phyloP scores from a whole-genome alignment of 1,140 invertebrate genomes.

The Paramacrobiotus metropolitanus region DNA sequence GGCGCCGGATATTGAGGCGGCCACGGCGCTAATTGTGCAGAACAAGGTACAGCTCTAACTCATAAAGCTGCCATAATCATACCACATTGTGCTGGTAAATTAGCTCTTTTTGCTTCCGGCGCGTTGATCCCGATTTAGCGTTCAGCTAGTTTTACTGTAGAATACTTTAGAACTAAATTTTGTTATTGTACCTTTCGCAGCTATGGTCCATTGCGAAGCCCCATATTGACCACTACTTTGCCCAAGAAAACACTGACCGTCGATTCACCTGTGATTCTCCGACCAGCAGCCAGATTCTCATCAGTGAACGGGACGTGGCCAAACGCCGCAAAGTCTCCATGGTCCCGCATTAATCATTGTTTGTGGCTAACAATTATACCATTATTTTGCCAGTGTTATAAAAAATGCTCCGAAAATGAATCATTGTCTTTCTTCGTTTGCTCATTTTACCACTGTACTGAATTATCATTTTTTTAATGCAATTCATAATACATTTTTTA shows the following conservation, averaged over 20 bases:
- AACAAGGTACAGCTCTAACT: conserved; percentile 22
- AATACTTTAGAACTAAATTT: not conserved
- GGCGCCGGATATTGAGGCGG: conserved; percentile 38
- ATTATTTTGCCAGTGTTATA: too few species aligned
- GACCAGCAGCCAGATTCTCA: not conserved
- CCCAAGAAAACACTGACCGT: not conserved
- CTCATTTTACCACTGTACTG: too few species aligned
- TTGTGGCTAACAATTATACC: too few species aligned
- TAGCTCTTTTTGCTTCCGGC: too few species aligned
- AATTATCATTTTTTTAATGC: too few species aligned
- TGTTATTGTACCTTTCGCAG: conserved; percentile 10
- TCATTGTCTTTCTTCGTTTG: too few species aligned
- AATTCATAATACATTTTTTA: too few species aligned
- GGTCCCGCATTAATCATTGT: too few species aligned
- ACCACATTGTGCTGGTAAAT: too few species aligned
- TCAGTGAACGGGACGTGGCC: not conserved
- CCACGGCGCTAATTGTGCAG: conserved; percentile 26
- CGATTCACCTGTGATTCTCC: not conserved
- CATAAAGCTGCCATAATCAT: too few species aligned
- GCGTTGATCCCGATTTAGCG: too few species aligned
- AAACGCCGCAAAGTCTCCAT: not conserved
- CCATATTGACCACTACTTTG: conserved; percentile 19
- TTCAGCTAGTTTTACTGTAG: not conserved
- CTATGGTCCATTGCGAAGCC: conserved; percentile 19
- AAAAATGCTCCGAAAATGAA: too few species aligned